Evolutionary conservation across 2,888 invertebrate species (phyloP), one percentile per base, ranked within the genome.

Genomic region (Pyralis farinalis): DNA sequence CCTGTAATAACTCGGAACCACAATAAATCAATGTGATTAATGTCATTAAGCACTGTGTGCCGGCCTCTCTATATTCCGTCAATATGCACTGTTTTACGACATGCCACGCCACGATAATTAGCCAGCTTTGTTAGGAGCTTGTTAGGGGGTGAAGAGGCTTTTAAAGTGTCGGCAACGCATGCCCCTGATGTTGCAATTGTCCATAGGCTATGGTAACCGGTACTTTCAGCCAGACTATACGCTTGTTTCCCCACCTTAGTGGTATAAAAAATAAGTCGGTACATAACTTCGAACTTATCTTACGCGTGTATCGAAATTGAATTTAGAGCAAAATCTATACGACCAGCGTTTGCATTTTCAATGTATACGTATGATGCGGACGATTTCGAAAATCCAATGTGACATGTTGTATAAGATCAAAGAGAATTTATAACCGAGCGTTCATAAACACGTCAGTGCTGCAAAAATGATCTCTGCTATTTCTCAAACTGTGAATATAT

Each of bases 1-100:
- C 86, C 88, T 87, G 88, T 88, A 88, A 88, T 88, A 88, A 88
- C 88, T 88, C 87, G 88, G 87, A 87, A 87, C 88, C 88, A 87
- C 88, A 87, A 88, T 88, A 88, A 88, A 88, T 88, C 88, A 88
- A 88, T 87, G 87, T 88, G 88, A 88, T 88, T 88, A 88, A 88
- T 88, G 88, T 86, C 88, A 88, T 88, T 88, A 88, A 87, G 88
- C 85, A 87, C 84, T 85, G 86, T 85, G 86, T 84, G 88, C 87
- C 78, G 85, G 86, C 84, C 87, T 87, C 87, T 87, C 88, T 87
- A 88, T 88, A 88, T 87, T 88, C 87, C 86, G 87, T 88, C 88
- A 88, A 88, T 87, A 87, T 87, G 87, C 86, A 86, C 87, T 87
- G 87, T 87, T 88, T 88, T 88, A 88, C 88, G 88, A 87, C 83